Conservation (phyloP, 2,888 invertebrate species). For the Nysson spinosus region DNA sequence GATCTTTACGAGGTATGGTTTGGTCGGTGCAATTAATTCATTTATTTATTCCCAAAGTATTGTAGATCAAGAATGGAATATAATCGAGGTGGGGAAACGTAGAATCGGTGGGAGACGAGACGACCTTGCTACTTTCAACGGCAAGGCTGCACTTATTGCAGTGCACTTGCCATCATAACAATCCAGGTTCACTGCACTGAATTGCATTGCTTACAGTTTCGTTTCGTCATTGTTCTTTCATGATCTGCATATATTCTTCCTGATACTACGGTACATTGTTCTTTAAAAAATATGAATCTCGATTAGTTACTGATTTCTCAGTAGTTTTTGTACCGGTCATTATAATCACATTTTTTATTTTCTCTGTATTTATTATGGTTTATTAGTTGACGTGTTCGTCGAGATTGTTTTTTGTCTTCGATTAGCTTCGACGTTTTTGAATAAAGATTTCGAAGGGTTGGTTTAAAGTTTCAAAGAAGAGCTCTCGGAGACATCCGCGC, state of each 20-base stretch:
- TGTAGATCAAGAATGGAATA: constrained; percentile 4
- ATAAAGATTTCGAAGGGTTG: neutral
- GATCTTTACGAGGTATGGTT: too few species aligned
- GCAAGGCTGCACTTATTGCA: constrained; percentile 67
- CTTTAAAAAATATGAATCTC: too few species aligned
- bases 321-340: too few species aligned
- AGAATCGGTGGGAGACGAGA: constrained; percentile 52
- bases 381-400: too few species aligned
- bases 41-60: neutral
- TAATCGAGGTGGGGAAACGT: constrained; percentile 27
- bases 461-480: constrained; percentile 24
- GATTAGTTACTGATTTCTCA: too few species aligned
- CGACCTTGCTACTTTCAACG: constrained; percentile 72
- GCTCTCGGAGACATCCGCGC: neutral
- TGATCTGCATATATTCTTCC: neutral
- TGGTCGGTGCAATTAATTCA: too few species aligned
- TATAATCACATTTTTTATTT: too few species aligned
- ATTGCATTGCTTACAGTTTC: constrained; percentile 6
- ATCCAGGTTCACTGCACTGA: constrained; percentile 54
- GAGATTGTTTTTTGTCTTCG: neutral
- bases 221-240: neutral
- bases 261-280: too few species aligned
- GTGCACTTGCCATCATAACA: constrained; percentile 49
- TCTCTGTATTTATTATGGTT: too few species aligned
- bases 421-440: too few species aligned